Conservation (phyloP, 2,888 invertebrate species). For the Phlogophora meticulosa region DNA sequence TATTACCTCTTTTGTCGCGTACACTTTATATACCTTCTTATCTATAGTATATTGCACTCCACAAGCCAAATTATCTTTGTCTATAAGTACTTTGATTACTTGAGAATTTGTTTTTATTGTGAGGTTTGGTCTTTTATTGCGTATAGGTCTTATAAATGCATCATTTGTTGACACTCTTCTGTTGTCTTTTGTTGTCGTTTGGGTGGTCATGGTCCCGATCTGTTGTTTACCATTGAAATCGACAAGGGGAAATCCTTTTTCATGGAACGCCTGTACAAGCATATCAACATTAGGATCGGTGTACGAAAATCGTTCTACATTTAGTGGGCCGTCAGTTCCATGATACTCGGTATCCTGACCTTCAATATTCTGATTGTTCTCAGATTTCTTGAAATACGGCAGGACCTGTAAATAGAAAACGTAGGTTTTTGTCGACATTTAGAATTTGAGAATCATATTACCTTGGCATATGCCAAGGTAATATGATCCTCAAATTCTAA, state of each 20-base stretch:
- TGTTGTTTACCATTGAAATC: constrained; percentile 91
- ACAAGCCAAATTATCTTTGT: constrained; percentile 76
- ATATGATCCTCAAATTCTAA: neutral
- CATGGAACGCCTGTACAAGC: constrained; percentile 91
- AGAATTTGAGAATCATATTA: neutral
- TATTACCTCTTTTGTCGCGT: constrained; percentile 91
- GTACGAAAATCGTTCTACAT: constrained; percentile 92
- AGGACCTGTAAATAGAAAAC: constrained; percentile 83
- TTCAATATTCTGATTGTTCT: constrained; percentile 90
- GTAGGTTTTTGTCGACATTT: neutral
- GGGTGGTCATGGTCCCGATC: constrained; percentile 92
- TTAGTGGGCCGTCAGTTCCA: constrained; percentile 90
- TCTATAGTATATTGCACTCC: constrained; percentile 77
- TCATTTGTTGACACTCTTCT: constrained; percentile 91
- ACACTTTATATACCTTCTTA: constrained; percentile 66
- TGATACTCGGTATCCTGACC: constrained; percentile 89
- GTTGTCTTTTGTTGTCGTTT: constrained; percentile 91
- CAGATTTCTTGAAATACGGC: constrained; percentile 93
- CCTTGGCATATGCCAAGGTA: no score
- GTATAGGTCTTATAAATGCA: constrained; percentile 92
- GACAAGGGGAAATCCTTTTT: constrained; percentile 90
- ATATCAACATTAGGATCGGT: constrained; percentile 90
- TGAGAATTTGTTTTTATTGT: constrained; percentile 86
- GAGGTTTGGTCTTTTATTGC: constrained; percentile 88
- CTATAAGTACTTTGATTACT: constrained; percentile 91